Conservation (phyloP, 1,140 invertebrate genomes). For the Megathymus violae region DNA sequence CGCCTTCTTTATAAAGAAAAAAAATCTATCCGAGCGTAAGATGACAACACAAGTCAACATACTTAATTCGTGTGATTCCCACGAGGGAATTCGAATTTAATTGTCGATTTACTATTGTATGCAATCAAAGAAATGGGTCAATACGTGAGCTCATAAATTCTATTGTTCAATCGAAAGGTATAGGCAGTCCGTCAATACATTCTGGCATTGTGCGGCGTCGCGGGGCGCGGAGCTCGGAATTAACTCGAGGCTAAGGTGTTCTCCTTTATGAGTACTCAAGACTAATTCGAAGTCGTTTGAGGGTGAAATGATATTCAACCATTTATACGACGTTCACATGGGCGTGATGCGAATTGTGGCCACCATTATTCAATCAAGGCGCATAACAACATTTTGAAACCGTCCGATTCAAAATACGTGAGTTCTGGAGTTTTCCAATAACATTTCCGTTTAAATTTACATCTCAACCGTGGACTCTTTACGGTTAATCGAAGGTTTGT, state of each 20-base stretch:
- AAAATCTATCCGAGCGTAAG: constrained; percentile 56
- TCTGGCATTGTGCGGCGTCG: constrained; percentile 48
- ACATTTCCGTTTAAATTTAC: no score
- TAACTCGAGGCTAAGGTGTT: constrained; percentile 59
- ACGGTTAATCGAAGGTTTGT: no score
- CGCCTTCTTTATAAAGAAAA: constrained; percentile 53
- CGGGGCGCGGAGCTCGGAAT: constrained; percentile 56
- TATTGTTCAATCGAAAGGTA: constrained; percentile 76
- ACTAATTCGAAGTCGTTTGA: constrained; percentile 66
- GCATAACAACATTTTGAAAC: no score
- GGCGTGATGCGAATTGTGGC: constrained; percentile 34
- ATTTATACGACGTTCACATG: constrained; percentile 76
- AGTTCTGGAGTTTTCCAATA: no score
- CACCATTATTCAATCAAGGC: constrained; percentile 23
- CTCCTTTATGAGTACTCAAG: constrained; percentile 43
- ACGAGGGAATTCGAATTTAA: constrained; percentile 76
- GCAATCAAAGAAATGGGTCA: constrained; percentile 79
- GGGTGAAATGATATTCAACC: constrained; percentile 77
- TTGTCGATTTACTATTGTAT: constrained; percentile 71
- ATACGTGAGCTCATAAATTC: constrained; percentile 67
- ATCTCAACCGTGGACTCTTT: no score
- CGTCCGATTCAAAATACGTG: no score
- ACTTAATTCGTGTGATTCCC: constrained; percentile 73
- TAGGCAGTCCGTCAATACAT: constrained; percentile 79
- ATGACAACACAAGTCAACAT: constrained; percentile 67